Base-by-base conservation (phyloP, 2,797 vertebrate genomes). In the Gallirallus australis region DNA sequence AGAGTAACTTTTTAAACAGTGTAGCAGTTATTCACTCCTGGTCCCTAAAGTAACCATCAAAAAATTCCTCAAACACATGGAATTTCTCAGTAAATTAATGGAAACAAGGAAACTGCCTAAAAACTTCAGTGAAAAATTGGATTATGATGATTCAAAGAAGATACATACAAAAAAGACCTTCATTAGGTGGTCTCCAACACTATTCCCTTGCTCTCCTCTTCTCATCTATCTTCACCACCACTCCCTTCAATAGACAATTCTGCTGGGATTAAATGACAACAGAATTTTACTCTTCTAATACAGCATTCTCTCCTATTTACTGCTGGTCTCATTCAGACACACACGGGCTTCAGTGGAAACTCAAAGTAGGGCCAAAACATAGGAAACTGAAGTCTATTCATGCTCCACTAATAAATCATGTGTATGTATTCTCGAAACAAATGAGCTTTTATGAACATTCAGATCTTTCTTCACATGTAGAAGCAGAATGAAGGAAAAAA, bases 321-420 rank as follows among this genome's bases (percentile, higher is more conserved):
- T 86, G 39, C 61, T 54, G 27, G 14, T 84, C 66, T 94, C 31
- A 61, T 65, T 84, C 70, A 92, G 50, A 56, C 59, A 93, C n/a
- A 78, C 47, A 19, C 6, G 28, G 35, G 70, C 73, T 86, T 64
- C 93, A 90, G 45, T 73, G 78, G 48, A 90, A 95, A 66, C 56
- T 76, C 31, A 76, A 91, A 93, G 77, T 37, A 70, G 56, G 31
- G 81, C 88, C 90, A 95, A 70, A 92, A 81, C 33, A 86, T 37
- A 33, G 50, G 27, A 86, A 90, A 96, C 77, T 95, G 59, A 94
- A 86, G 80, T 33, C 83, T 82, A 90, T 92, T 96, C 70, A 89
- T 70, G 28, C 66, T 68, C 56, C 0, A 2, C 63, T 79, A 88
- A 71, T 86, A 96, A 86, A 82, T 75, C 30, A 66, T 19, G 13